phyloP scores from a whole-genome alignment of 2,888 invertebrate species.

The Lepidocyrtinus sp. region DNA sequence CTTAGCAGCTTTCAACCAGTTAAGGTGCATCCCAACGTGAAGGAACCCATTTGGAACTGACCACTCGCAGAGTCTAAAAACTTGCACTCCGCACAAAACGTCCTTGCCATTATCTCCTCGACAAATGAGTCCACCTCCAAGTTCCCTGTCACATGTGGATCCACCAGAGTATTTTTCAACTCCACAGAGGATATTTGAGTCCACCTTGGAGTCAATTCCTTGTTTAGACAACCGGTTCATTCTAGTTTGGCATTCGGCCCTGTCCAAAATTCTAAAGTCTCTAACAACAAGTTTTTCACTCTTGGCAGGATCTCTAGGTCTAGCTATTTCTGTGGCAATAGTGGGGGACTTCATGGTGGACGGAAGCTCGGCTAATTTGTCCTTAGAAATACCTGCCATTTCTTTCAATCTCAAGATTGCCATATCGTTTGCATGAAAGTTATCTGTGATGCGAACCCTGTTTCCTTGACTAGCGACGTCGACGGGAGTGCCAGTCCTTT shows the following conservation, averaged over 20 bases:
- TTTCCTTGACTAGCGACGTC: neutral
- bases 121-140: slow-evolving; percentile 42
- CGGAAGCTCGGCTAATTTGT: slow-evolving; percentile 6
- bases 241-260: slow-evolving; percentile 18
- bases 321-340: slow-evolving; percentile 3
- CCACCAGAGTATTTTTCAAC: slow-evolving; percentile 42
- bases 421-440: slow-evolving; percentile 31
- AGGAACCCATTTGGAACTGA: slow-evolving; percentile 38
- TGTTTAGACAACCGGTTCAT: neutral
- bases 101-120: slow-evolving; percentile 15
- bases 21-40: neutral
- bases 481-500: neutral
- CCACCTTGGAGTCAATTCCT: neutral
- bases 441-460: neutral
- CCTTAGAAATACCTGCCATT: neutral
- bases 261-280: slow-evolving; percentile 22
- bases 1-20: slow-evolving; percentile 8
- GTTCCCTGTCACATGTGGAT: slow-evolving; percentile 34
- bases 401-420: slow-evolving; percentile 23
- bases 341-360: neutral
- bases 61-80: slow-evolving; percentile 18
- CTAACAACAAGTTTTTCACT: neutral
- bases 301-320: slow-evolving; percentile 7
- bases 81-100: slow-evolving; percentile 43
- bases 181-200: slow-evolving; percentile 34